Evolutionary conservation across 2,113 vertebrate genomes (phyloP).

Genomic region (Osmerus eperlanus): DNA sequence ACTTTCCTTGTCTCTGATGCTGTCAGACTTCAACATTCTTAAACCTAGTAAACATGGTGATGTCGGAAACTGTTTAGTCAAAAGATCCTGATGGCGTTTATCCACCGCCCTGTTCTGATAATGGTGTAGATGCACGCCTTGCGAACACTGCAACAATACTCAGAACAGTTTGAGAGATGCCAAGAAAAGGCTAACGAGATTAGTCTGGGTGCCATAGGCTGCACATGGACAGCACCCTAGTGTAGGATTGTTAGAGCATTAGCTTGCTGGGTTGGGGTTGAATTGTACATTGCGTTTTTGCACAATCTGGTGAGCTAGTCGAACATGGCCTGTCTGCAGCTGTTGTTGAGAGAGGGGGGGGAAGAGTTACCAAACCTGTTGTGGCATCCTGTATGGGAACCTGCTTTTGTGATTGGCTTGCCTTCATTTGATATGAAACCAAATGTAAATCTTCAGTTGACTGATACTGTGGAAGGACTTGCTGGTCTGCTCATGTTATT

Average conservation of each 20-base stretch:
- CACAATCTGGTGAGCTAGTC: neutral
- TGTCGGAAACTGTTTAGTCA: conserved; percentile 46
- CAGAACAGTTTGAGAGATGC: neutral
- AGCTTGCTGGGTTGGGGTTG: neutral
- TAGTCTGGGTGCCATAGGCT: too few relatives aligned
- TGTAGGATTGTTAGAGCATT: conserved; percentile 1
- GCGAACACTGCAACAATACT: conserved; percentile 16
- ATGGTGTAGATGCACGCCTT: conserved; percentile 27
- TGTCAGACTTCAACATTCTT: conserved; percentile 28
- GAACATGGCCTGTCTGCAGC: neutral
- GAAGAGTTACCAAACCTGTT: neutral
- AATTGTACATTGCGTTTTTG: conserved; percentile 42
- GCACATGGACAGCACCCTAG: conserved; percentile 19
- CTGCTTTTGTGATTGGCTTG: too few relatives aligned
- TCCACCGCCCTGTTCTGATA: conserved; percentile 30
- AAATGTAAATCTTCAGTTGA: too few relatives aligned
- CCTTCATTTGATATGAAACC: too few relatives aligned
- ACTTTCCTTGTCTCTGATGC: conserved; percentile 7
- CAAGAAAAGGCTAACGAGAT: neutral
- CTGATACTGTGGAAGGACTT: too few relatives aligned
- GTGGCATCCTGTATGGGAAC: neutral
- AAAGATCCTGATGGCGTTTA: conserved; percentile 5
- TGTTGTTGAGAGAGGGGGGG: neutral
- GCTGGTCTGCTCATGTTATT: too few relatives aligned
- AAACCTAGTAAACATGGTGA: conserved; percentile 29